Base-by-base conservation (phyloP, 2,113 vertebrate genomes). In the Oceanites oceanicus region DNA sequence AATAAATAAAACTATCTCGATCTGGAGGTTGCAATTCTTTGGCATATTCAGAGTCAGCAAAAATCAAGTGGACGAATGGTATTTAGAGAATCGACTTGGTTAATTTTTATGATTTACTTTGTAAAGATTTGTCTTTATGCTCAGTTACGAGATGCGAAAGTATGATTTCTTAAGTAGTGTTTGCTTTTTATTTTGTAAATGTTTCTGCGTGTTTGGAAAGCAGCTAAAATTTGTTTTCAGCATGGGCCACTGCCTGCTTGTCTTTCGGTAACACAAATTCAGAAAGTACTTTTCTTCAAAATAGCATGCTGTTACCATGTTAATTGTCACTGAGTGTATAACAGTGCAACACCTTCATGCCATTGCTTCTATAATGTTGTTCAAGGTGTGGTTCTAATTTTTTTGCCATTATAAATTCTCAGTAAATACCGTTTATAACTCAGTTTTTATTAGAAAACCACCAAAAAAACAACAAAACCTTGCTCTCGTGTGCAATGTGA, bases 391-490 rank as follows among this genome's bases (percentile, higher is more conserved):
- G 6, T 72, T 82, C 14, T 61, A 22, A 21, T 59, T 50, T 67
- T 72, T 81, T 86, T 75, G 19, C 18, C 27, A 5, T 66, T 82
- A 9, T 66, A 70, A 86, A 55, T 67, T 26, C 23, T 45, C 29
- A 15, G 5, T 63, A 59, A 88, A 22, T 5, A 6, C 58, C 3
- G 4, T 72, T 45, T 67, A 7, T 66, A 67, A 58, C 21, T 67
- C 0, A 0, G 6, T 27, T 66, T 84, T 52, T 66, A 16, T 34
- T n/a, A 6, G 14, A 2, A 34, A 38, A 13, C 1, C 1, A 0
- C 9, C 8, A 34, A 22, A 56, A 56, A 13, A 45, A n/a, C 15
- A 40, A 11, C 11, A 53, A 63, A 67, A 45, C 4, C 22, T 45
- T 86, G 4, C 8, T 81, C 1, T 81, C 5, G 6, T 8, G 2